Evolutionary conservation across 2,797 vertebrate species (phyloP), one percentile per base, ranked within the genome.

Genomic region (Novumbra hubbsi): DNA sequence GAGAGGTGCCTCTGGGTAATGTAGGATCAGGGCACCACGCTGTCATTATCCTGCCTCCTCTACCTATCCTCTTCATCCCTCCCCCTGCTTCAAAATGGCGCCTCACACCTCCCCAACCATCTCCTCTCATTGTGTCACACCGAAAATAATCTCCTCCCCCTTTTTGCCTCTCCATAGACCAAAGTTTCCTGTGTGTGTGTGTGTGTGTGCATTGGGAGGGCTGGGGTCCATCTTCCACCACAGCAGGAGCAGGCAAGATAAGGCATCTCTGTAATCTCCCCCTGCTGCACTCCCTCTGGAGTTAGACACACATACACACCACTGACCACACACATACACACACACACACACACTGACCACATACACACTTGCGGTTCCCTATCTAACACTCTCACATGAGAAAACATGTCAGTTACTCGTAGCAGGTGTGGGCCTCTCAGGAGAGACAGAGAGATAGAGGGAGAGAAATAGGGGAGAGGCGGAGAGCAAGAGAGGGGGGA

Each of bases 221-320:
- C 78, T 82, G 79, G 7, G 34, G 65, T 70, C 71, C 76, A 76
- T 77, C 79, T 74, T 80, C 71, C 80, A 74, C 78, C 71, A 82
- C 79, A 80, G 82, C 80, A 81, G 71, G 81, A 72, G 76, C 81
- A 75, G 80, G 75, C 81, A 83, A 85, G 86, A 88, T 82, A 87
- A 85, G 72, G 74, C 79, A 85, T 88, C 78, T 68, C 79, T 82
- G 75, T 83, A 84, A 87, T 89, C 81, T 82, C 76, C 75, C 71
- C 30, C 55, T 34, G 62, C 62, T 76, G 76, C 78, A 77, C 74
- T 71, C 68, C 72, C 71, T 83, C 63, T 83, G 62, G 77, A 73
- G 64, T 28, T 16, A 45, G 2, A 67, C 21, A 65, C 45, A 55
- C 78, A 73, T 64, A 75, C 62, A 12, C 17, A 72, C 55, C 32